Evolutionary conservation across 2,888 invertebrate species (phyloP), one percentile per base, ranked within the genome.

Genomic region (Drosophila suboccidentalis): DNA sequence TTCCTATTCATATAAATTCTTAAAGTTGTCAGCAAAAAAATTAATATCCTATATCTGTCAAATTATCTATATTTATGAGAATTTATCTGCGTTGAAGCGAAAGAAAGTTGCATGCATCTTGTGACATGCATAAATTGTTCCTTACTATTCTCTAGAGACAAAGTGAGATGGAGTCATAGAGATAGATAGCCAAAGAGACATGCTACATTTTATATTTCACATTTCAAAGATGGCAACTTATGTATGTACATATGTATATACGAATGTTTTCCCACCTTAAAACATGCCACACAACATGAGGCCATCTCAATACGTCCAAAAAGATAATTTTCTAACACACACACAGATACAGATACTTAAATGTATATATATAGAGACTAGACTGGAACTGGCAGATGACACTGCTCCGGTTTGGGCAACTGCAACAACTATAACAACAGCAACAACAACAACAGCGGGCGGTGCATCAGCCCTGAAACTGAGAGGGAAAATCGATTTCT

Each of bases 401-500:
- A 83, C 78, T 89, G 85, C 86, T 80, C 88, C 74, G 75, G 73
- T 78, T 86, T 78, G 50, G 72, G 80, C 58, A 73, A 72, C 69
- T 82, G 71, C 78, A 53, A 15, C 17, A 38, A 46, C 64, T 61
- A 26, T 78, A 64, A 43, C 53, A 60, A 32, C 69, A 60, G 5
- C 19, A 44, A 10, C 29, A 26, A n/a, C 13, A 36, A 46, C 65
- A 64, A 29, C 76, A 64, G 71, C 80, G 64, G 79, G 72, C 80
- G 76, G 76, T 75, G 80, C 72, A 69, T 46, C 63, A 76, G 67
- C 57, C 68, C 64, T 49, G 59, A 68, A 70, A 49, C 43, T 11
- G 54, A 79, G 70, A 73, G 22, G 70, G 29, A 80, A 83, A 89
- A 85, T 89, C 85, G 88, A 87, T 87, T 81, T 87, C 73, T 75